Evolutionary conservation across 2,113 vertebrate genomes (phyloP).

Genomic region (Ictalurus punctatus): DNA sequence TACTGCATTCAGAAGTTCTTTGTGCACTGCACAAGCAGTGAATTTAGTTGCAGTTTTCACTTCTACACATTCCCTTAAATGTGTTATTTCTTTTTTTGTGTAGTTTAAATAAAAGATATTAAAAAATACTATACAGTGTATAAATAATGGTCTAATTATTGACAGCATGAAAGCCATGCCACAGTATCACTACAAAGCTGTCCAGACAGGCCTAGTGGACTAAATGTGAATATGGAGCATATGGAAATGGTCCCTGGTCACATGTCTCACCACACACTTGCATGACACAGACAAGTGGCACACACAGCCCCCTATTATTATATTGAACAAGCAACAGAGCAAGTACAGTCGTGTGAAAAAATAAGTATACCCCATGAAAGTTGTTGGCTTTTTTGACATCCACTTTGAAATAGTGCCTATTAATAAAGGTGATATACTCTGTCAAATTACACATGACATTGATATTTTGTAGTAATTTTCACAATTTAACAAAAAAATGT

Average conservation of each 20-base stretch:
- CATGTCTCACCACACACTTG: neutral
- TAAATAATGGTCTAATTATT: constrained; percentile 30
- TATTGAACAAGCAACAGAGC: neutral
- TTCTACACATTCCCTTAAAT: neutral
- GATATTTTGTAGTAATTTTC: too few relatives aligned
- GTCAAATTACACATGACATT: too few relatives aligned
- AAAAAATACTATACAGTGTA: neutral
- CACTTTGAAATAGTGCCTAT: too few relatives aligned
- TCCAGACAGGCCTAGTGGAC: constrained; percentile 6
- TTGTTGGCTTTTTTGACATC: too few relatives aligned
- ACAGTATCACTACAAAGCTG: neutral
- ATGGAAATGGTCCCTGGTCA: neutral
- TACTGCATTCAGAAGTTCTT: constrained; percentile 7
- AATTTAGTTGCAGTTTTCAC: neutral
- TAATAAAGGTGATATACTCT: too few relatives aligned
- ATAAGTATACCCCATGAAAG: too few relatives aligned
- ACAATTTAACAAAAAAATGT: too few relatives aligned
- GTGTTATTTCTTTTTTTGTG: neutral
- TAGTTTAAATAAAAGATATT: neutral
- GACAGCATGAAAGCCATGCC: neutral
- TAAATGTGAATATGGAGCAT: constrained; percentile 54
- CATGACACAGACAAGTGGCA: neutral
- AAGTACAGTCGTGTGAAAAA: too few relatives aligned
- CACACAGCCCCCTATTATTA: neutral
- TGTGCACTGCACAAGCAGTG: neutral